Evolutionary conservation across 2,888 invertebrate species (phyloP), one percentile per base, ranked within the genome.

Genomic region (Thumatha senex): DNA sequence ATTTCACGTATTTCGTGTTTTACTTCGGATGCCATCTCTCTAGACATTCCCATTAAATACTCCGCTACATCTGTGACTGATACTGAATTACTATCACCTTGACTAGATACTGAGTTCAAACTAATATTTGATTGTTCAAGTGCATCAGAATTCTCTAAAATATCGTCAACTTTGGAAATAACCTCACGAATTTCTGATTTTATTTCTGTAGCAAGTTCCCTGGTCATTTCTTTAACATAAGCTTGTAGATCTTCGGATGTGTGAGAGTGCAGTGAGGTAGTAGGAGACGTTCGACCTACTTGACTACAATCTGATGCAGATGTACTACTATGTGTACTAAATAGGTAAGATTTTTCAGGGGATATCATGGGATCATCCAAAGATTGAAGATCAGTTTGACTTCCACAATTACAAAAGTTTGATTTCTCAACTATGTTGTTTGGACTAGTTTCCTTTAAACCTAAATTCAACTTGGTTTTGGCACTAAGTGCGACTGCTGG

Each of bases 111-210:
- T 63, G 93, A 93, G 56, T 80, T 88, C 48, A 91, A 78, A 58
- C 91, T 91, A 43, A 84, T 58, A 74, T 92, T 92, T 29, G 88
- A 80, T 69, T 92, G 89, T 63, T 94, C 94, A 7, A 92, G 75
- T 0, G 89, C 85, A 70, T 94, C 95, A 0, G 94, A 93, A 75
- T 95, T 95, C 56, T 95, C 95, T 31, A 96, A 82, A 42, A 95
- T 96, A 74, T 96, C 96, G 64, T 96, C 96, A 0, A 96, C 96
- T 80, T 94, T 94, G 1, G 95, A 95, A 63, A 96, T 96, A 0
- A 96, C 96, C 80, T 95, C 96, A 7, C 96, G 92, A 36, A 96
- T 95, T 88, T 96, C 96, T 1, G 96, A 96, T 76, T 96, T 96
- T 14, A 96, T 95, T 84, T 96, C 96, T 9, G 95, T 96, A 0